Conservation (phyloP, 64 coral and sea anemone genomes). For the Stichodactyla mertensii region DNA sequence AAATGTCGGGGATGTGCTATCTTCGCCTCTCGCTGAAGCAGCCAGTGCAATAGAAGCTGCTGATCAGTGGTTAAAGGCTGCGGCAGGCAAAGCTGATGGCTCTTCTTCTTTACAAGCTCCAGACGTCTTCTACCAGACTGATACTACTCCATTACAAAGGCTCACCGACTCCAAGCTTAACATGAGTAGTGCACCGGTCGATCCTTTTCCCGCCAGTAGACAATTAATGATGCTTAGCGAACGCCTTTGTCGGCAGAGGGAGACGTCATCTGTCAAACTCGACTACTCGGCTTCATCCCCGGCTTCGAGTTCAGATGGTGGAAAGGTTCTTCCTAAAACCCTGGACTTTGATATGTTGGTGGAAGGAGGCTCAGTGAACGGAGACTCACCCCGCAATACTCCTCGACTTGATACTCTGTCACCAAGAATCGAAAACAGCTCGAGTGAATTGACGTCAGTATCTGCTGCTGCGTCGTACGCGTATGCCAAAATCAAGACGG, state of each 20-base stretch:
- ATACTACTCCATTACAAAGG: not conserved
- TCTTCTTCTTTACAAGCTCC: not conserved
- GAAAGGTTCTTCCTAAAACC: constrained; percentile 35
- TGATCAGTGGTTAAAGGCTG: constrained; percentile 15
- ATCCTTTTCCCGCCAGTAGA: constrained; percentile 46
- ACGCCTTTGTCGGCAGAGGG: constrained; percentile 28
- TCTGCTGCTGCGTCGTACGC: not conserved
- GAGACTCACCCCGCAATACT: constrained; percentile 8
- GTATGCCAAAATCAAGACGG: constrained; percentile 13
- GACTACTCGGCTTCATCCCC: constrained; percentile 31
- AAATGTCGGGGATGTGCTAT: not conserved
- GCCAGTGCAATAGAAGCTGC: constrained; percentile 28
- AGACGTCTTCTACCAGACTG: constrained; percentile 6
- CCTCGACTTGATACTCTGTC: constrained; percentile 15
- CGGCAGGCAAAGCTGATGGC: constrained; percentile 1
- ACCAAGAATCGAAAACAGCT: not conserved
- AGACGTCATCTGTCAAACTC: not conserved
- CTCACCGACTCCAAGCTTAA: constrained; percentile 32
- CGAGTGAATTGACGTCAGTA: constrained; percentile 13
- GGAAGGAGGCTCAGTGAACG: constrained; percentile 19
- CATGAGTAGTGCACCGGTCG: constrained; percentile 15
- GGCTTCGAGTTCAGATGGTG: constrained; percentile 46
- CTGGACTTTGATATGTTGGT: constrained; percentile 53
- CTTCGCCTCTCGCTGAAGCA: constrained; percentile 14
- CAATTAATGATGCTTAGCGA: constrained; percentile 59